Conservation (phyloP, 2,888 invertebrate species). For the Halictus ligatus region DNA sequence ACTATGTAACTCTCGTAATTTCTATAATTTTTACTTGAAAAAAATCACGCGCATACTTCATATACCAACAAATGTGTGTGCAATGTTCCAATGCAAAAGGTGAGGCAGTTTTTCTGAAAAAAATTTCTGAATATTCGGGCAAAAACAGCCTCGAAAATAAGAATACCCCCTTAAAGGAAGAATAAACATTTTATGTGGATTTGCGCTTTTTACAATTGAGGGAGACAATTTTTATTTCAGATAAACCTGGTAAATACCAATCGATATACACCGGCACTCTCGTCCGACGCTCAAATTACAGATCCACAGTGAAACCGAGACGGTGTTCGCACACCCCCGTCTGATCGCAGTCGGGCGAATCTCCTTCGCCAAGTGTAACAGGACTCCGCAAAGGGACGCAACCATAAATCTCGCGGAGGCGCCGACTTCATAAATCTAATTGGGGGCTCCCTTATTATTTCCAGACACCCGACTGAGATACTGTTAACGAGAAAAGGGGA, state of each 20-base stretch:
- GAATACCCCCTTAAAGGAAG: not conserved
- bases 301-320: not conserved
- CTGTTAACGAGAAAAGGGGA: not conserved
- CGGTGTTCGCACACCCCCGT: not conserved
- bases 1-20: too few relatives aligned
- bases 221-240: not conserved
- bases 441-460: not conserved
- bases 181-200: not conserved
- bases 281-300: not conserved
- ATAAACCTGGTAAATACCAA: not conserved
- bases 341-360: not conserved
- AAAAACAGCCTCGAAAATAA: too few relatives aligned
- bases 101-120: not conserved
- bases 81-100: too few relatives aligned
- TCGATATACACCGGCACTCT: not conserved
- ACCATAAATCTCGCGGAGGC: not conserved
- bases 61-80: too few relatives aligned
- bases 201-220: not conserved
- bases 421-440: constrained; percentile 11
- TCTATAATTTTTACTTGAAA: too few relatives aligned
- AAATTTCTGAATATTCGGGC: not conserved
- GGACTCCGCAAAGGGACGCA: not conserved
- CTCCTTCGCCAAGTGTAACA: not conserved
- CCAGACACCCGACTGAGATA: not conserved
- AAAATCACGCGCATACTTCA: too few relatives aligned